Base-by-base conservation (phyloP, 2,888 invertebrate species). In the Hetaerina titia region DNA sequence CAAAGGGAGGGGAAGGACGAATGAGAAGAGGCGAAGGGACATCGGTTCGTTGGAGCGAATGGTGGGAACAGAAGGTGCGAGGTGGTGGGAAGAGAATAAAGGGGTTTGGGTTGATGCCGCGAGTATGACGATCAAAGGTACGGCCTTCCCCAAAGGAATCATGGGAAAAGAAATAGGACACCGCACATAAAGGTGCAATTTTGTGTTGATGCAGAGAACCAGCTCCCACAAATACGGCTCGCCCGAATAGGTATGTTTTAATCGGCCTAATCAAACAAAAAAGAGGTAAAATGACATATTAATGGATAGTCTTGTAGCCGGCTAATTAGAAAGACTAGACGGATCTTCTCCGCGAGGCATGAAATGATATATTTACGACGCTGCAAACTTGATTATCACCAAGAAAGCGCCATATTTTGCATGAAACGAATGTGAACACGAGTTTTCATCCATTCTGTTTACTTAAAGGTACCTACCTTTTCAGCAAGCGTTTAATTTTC, bases 81-180 rank as follows among this genome's bases (percentile, higher is more conserved):
- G 19, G n/a, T 22, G n/a, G 22, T 57, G 17, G 17, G 57, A 22
- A 9, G 58, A 89, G 58, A 56, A 89, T 57, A 88, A 89, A 74
- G 22, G 92, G 19, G 22, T 9, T 56, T 0, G 92, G 81, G 64
- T 56, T 92, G 74, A 69, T 45, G 69, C 69, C 69, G 64, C 69
- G 64, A 56, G 56, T 56, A 56, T 92, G 89, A 69, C 69, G 92
- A 92, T 92, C 69, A 56, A 56, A 92, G 92, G 69, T n/a, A 56
- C 19, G 56, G 9, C 31, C 25, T 19, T 17, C 64, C 4, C 64
- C 45, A 63, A 69, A 69, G 90, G 45, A 64, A 92, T 64, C 64
- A 57, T 22, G 57, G 57, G 89, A 19, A 58, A 57, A 81, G 89
- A 56, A 56, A 57, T 56, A 89, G 89, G 89, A 89, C 15, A 9